Conservation (phyloP, 2,113 vertebrate species). For the Triplophysa siluroides region DNA sequence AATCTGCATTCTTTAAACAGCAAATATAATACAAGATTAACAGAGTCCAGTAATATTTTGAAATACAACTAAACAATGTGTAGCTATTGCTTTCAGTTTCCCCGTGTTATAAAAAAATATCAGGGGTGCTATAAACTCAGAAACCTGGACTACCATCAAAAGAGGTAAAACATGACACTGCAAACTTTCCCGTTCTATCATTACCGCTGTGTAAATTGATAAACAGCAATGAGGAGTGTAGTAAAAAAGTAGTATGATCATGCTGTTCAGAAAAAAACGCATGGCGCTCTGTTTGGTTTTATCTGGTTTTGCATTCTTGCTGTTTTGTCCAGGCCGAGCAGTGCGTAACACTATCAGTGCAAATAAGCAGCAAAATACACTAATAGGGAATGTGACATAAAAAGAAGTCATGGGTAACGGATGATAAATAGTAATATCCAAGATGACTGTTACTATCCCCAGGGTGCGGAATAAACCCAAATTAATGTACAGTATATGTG, state of each 20-base stretch:
- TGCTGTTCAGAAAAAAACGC: conserved; percentile 13
- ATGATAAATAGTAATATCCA: background rate
- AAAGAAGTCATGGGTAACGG: background rate
- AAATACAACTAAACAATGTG: background rate
- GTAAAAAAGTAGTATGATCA: background rate
- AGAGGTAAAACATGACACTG: background rate
- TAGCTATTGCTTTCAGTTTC: background rate
- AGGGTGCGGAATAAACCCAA: conserved; percentile 21
- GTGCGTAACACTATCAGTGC: conserved; percentile 3
- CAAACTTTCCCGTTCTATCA: background rate
- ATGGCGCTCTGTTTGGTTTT: conserved; percentile 43
- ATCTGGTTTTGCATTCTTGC: background rate
- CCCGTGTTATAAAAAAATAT: conserved; percentile 19
- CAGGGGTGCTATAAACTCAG: background rate
- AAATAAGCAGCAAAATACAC: background rate
- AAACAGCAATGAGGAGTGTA: background rate
- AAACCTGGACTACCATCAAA: background rate
- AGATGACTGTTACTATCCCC: background rate
- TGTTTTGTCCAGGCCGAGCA: background rate
- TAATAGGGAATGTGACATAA: background rate
- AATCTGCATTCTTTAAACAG: background rate
- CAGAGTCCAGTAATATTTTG: background rate
- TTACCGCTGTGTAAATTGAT: background rate
- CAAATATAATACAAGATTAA: background rate
- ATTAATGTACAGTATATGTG: background rate